Evolutionary conservation across 2,113 vertebrate genomes (phyloP).

Genomic region (Myrmecophaga tridactyla): DNA sequence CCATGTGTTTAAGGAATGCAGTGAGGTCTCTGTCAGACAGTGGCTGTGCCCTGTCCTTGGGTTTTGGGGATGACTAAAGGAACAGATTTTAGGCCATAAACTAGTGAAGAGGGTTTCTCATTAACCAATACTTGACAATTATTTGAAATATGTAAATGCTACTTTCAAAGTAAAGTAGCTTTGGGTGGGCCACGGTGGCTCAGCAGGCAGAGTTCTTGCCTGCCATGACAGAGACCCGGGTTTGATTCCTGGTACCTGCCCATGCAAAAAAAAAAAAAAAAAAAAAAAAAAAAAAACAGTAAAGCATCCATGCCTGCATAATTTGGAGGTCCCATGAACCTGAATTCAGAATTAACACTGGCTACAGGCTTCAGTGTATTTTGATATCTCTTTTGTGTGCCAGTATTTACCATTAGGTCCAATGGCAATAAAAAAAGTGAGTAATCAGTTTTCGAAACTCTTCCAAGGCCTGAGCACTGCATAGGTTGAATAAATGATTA

Average conservation of each 20-base stretch:
- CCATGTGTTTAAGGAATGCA: not conserved
- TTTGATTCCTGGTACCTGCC: too few relatives aligned
- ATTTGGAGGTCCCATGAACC: slow-evolving; percentile 2
- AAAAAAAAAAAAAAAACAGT: too few relatives aligned
- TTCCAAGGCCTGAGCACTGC: slow-evolving; percentile 34
- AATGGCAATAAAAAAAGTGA: not conserved
- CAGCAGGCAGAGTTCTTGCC: too few relatives aligned
- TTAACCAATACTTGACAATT: not conserved
- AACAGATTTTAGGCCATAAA: not conserved
- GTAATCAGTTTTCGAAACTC: not conserved
- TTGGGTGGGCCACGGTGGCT: too few relatives aligned
- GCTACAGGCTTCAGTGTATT: not conserved
- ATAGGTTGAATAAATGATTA: slow-evolving; percentile 45
- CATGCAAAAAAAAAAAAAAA: too few relatives aligned
- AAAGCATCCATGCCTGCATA: slow-evolving; percentile 26
- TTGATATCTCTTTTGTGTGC: slow-evolving; percentile 43
- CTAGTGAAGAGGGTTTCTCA: not conserved
- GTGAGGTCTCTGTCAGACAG: not conserved
- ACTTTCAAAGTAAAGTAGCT: slow-evolving; percentile 56
- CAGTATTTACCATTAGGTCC: slow-evolving; percentile 37
- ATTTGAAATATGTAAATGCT: not conserved
- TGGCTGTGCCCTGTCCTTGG: not conserved
- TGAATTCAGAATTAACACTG: slow-evolving; percentile 10
- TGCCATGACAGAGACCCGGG: too few relatives aligned
- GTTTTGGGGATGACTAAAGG: not conserved